These are phyloP conservation scores for Ochropleura plecta DNA, from an alignment of 2,888 invertebrate species.

Conservation along the genomic window DNA sequence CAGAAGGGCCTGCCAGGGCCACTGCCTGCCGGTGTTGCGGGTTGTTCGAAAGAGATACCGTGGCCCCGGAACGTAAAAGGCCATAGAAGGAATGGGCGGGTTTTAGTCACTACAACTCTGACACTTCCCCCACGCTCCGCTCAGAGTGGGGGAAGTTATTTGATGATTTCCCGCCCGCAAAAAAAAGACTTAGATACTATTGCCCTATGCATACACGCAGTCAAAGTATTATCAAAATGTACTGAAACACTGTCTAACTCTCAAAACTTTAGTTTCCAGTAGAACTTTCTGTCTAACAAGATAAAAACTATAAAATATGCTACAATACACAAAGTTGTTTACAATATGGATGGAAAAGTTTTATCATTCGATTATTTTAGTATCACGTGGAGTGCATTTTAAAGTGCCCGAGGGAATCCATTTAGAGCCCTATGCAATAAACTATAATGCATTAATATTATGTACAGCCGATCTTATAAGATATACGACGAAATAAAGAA, in stretches of 20 bases:
- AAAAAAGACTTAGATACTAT: not conserved
- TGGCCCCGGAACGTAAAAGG: too few relatives aligned
- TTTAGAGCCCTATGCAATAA: conserved; percentile 4
- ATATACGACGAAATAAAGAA: not conserved
- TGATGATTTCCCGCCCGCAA: too few relatives aligned
- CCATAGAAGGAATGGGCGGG: too few relatives aligned
- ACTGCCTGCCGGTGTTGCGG: too few relatives aligned
- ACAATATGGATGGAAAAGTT: conserved; percentile 26
- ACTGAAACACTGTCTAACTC: not conserved
- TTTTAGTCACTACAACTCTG: too few relatives aligned
- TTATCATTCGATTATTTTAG: conserved; percentile 40
- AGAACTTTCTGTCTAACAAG: not conserved
- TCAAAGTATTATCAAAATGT: not conserved
- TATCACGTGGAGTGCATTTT: conserved; percentile 45
- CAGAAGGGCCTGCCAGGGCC: too few relatives aligned
- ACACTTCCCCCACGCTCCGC: too few relatives aligned
- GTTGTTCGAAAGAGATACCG: too few relatives aligned
- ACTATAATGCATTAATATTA: conserved; percentile 30
- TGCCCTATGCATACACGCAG: not conserved
- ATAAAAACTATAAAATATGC: conserved; percentile 9
- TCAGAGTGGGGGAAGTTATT: too few relatives aligned
- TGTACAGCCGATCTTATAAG: not conserved
- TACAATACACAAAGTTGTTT: conserved; percentile 24
- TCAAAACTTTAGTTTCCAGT: not conserved
- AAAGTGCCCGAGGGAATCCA: conserved; percentile 21